phyloP scores from a whole-genome alignment of 2,888 invertebrate species.

The Aphidius colemani region DNA sequence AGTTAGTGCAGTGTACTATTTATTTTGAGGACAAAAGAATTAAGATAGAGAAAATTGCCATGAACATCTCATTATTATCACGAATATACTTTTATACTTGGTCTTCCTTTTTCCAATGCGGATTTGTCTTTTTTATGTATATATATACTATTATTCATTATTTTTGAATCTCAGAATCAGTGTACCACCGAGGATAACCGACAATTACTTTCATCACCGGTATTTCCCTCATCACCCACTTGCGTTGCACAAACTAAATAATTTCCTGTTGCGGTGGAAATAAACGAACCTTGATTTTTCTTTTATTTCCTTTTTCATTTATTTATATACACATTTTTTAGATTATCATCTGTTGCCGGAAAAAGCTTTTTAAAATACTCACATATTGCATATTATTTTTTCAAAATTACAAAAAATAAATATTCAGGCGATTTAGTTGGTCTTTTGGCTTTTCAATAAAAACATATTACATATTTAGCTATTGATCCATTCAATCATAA shows the following conservation, averaged over 20 bases:
- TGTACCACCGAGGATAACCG: constrained; percentile 13
- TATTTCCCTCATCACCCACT: constrained; percentile 17
- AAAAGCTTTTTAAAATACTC: constrained; percentile 14
- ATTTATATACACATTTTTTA: neutral
- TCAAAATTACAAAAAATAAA: neutral
- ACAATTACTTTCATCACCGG: constrained; percentile 20
- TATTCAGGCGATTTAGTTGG: no score
- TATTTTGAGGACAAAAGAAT: no score
- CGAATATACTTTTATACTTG: neutral
- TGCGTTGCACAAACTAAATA: constrained; percentile 18
- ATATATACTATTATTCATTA: neutral
- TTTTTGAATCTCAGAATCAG: constrained; percentile 9
- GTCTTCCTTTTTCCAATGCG: neutral
- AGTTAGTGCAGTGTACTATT: no score
- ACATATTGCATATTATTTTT: constrained; percentile 5
- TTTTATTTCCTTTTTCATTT: constrained; percentile 7
- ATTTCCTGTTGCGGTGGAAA: constrained; percentile 9
- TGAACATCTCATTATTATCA: neutral
- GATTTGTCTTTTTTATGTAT: neutral
- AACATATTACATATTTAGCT: no score
- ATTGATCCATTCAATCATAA: no score
- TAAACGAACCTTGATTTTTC: constrained; percentile 3
- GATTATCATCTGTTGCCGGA: constrained; percentile 1
- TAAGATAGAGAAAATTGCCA: no score
- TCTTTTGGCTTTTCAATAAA: neutral